Evolutionary conservation across 1,140 invertebrate genomes (phyloP).

Genomic region (Dreissena polymorpha): DNA sequence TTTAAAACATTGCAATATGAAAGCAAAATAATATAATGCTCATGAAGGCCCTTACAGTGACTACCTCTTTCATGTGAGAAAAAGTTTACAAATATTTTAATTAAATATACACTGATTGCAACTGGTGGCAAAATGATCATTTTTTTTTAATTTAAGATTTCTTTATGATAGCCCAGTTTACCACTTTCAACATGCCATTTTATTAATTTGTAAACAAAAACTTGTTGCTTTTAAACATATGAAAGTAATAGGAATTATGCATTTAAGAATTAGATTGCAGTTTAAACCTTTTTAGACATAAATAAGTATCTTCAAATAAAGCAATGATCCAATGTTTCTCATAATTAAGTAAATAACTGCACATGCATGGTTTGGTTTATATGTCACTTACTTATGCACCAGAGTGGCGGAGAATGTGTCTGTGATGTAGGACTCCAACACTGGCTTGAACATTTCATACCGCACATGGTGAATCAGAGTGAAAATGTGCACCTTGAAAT

Average conservation of each 20-base stretch:
- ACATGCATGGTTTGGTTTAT: neutral
- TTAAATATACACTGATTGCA: no score
- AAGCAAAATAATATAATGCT: neutral
- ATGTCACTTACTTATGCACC: conserved; percentile 72
- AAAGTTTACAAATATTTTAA: no score
- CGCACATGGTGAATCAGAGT: conserved; percentile 53
- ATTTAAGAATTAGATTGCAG: no score
- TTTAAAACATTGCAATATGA: neutral
- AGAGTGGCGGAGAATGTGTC: conserved; percentile 91
- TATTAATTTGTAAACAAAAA: neutral
- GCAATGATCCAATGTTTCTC: neutral
- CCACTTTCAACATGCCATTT: no score
- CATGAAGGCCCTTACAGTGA: no score
- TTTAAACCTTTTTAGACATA: no score
- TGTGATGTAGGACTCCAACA: conserved; percentile 73
- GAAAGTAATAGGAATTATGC: no score
- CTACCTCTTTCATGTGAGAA: no score
- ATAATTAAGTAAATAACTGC: neutral
- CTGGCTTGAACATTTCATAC: conserved; percentile 74
- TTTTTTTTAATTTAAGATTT: no score
- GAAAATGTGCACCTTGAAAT: conserved; percentile 30
- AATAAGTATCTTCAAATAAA: neutral
- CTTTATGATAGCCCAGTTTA: no score
- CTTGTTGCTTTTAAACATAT: neutral
- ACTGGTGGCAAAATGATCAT: no score